These are phyloP conservation scores for Callospermophilus lateralis DNA, from an alignment of 2,113 vertebrate genomes.

Conservation along the genomic window DNA sequence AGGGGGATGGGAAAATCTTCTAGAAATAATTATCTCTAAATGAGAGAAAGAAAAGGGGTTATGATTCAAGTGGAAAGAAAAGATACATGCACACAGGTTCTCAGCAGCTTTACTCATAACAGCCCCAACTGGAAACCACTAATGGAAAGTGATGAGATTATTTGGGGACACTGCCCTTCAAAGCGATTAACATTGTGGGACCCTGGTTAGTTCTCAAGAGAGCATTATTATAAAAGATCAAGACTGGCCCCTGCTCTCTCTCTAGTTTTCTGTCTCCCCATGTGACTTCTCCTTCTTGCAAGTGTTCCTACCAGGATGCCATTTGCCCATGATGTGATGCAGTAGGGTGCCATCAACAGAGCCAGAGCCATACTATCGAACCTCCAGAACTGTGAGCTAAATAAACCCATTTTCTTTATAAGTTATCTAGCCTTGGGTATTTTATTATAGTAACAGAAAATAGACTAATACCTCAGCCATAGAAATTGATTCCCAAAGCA, in stretches of 20 bases:
- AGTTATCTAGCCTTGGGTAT: neutral
- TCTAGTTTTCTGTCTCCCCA: neutral
- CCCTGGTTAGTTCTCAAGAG: neutral
- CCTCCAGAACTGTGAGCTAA: neutral
- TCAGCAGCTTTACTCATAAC: neutral
- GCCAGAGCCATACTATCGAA: neutral
- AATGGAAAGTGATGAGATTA: neutral
- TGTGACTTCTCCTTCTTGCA: neutral
- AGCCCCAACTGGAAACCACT: neutral
- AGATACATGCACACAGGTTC: neutral
- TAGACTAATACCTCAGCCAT: neutral
- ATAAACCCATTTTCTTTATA: neutral
- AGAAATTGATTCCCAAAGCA: neutral
- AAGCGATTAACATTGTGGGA: neutral
- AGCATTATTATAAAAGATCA: neutral
- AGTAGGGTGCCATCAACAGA: neutral
- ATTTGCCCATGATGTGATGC: neutral
- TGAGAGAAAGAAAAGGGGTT: neutral
- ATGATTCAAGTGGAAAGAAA: neutral
- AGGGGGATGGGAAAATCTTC: neutral
- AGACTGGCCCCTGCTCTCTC: neutral
- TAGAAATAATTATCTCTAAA: slow-evolving; percentile 21
- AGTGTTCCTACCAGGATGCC: neutral
- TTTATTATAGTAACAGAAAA: neutral
- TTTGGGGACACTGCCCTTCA: neutral